Conservation (phyloP, 2,888 invertebrate species). For the Plagodis pulveraria region DNA sequence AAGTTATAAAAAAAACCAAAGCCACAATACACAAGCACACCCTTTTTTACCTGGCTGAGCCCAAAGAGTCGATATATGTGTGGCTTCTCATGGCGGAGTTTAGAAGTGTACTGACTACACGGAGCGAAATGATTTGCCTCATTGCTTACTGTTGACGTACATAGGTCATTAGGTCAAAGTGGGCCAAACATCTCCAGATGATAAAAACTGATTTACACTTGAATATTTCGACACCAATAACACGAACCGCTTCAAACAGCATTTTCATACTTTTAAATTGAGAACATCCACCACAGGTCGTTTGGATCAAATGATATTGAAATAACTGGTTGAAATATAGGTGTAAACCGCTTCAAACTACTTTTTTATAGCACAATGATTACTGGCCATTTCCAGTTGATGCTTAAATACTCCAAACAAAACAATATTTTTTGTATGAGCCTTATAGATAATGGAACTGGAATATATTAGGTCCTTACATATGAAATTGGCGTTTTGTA, state of each 20-base stretch:
- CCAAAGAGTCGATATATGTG: constrained; percentile 76
- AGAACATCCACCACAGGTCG: constrained; percentile 40
- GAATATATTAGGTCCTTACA: no score
- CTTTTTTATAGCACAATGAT: constrained; percentile 15
- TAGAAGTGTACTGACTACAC: constrained; percentile 76
- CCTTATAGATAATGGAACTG: constrained; percentile 3
- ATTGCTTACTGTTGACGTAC: constrained; percentile 81
- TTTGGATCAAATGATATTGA: constrained; percentile 49
- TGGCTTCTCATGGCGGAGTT: constrained; percentile 82
- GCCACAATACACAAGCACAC: constrained; percentile 46
- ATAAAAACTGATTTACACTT: constrained; percentile 16
- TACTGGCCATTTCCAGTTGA: constrained; percentile 12
- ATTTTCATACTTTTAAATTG: constrained; percentile 34
- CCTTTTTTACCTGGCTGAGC: constrained; percentile 76
- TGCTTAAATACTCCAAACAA: constrained; percentile 9
- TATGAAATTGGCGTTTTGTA: no score
- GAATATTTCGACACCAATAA: constrained; percentile 15
- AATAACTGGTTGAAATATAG: constrained; percentile 30
- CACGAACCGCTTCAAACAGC: constrained; percentile 40
- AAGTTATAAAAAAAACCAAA: constrained; percentile 28
- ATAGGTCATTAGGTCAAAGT: constrained; percentile 72
- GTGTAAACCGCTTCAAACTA: constrained; percentile 29
- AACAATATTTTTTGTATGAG: constrained; percentile 9
- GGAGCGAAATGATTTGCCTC: constrained; percentile 76
- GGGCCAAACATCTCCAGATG: constrained; percentile 22